A percentile compares a stretch with the other conserved stretches of the same genome.
These are phyloP conservation scores for Phylloscopus trochiloides DNA, from an alignment of 2,113 vertebrate species.

Conservation along the genomic window DNA sequence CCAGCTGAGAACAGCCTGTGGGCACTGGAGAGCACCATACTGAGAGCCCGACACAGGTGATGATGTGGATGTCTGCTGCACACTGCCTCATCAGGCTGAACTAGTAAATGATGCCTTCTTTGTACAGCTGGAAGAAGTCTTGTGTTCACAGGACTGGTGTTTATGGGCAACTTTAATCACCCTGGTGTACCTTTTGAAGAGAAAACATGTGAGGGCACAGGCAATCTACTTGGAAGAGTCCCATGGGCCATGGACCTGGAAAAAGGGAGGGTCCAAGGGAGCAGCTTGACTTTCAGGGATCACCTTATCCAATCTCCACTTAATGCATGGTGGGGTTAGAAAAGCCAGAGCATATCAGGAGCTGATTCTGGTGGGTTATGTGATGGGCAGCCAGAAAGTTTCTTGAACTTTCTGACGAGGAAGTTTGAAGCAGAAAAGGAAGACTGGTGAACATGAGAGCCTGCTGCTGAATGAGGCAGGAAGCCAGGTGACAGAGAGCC, in stretches of 20 bases:
- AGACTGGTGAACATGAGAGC: not conserved
- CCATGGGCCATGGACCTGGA: not conserved
- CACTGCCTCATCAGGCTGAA: not conserved
- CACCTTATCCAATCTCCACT: not conserved
- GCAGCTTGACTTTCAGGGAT: not conserved
- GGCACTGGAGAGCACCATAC: not conserved
- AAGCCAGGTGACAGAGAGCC: not conserved
- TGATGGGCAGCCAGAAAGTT: not conserved
- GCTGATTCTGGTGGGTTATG: not conserved
- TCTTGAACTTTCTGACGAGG: not conserved
- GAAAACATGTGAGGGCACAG: not conserved
- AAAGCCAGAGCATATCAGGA: not conserved
- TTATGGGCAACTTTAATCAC: not conserved
- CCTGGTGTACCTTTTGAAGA: not conserved
- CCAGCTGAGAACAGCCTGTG: not conserved
- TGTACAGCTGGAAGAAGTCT: not conserved
- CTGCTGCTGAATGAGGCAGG: not conserved
- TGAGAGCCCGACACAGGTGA: fast-evolving
- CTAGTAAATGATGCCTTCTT: not conserved
- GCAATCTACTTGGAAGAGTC: not conserved
- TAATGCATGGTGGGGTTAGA: not conserved
- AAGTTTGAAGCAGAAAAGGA: not conserved
- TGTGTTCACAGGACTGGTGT: not conserved
- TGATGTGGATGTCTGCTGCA: not conserved
- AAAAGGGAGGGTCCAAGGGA: not conserved